Evolutionary conservation across 2,797 vertebrate species (phyloP).

Genomic region (Myotis daubentonii): DNA sequence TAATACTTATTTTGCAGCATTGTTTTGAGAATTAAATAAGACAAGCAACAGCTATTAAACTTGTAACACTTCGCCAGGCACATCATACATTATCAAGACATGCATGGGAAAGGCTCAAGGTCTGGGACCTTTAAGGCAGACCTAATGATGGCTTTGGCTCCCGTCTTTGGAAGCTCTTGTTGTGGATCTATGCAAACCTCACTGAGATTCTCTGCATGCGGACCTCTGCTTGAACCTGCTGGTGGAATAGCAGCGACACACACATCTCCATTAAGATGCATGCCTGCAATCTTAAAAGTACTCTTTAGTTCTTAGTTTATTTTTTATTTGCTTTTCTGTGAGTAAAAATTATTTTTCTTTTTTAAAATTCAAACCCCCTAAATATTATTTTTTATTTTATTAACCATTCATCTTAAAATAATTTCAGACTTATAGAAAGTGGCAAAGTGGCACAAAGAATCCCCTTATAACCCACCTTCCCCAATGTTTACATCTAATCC

Average conservation of each 20-base stretch:
- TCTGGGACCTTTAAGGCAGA: neutral
- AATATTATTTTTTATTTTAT: constrained; percentile 37
- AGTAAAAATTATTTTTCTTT: constrained; percentile 43
- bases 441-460: neutral
- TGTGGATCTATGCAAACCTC: neutral
- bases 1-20: neutral
- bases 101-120: neutral
- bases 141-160: neutral
- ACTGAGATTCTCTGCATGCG: neutral
- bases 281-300: neutral
- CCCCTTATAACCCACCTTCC: neutral
- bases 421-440: neutral
- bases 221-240: neutral
- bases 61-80: neutral
- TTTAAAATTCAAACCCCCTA: neutral
- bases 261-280: neutral
- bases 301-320: neutral
- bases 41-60: neutral
- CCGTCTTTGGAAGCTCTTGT: neutral
- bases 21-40: neutral
- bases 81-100: neutral
- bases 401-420: constrained; percentile 41
- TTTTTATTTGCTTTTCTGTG: constrained; percentile 29
- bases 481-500: neutral
- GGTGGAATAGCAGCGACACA: neutral